These are phyloP conservation scores for Tachina fera DNA, from an alignment of 2,888 invertebrate genomes.

Conservation along the genomic window DNA sequence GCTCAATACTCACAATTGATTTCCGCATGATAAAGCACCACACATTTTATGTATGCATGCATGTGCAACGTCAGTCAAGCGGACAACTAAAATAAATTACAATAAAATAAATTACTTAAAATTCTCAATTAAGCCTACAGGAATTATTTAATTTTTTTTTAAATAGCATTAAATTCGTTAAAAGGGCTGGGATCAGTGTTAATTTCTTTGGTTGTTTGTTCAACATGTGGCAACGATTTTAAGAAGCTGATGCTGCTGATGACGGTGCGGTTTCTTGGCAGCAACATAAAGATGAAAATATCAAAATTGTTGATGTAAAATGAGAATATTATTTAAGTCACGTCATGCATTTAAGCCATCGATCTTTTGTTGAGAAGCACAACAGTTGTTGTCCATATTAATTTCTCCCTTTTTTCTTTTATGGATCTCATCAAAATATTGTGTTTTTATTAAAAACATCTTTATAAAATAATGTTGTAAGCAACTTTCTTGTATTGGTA, in stretches of 20 bases:
- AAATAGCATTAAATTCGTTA: conserved; percentile 5
- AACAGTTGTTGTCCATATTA: conserved; percentile 48
- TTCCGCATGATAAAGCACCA: conserved; percentile 42
- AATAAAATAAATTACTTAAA: conserved; percentile 57
- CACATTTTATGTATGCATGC: conserved; percentile 5
- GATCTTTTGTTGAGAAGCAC: conserved; percentile 57
- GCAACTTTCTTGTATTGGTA: too few relatives aligned
- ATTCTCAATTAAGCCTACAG: conserved; percentile 43
- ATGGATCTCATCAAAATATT: too few relatives aligned
- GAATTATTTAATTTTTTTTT: conserved; percentile 5
- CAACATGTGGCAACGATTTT: conserved; percentile 45
- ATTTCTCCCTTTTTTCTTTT: background rate
- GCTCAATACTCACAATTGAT: conserved; percentile 22
- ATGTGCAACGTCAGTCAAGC: conserved; percentile 49
- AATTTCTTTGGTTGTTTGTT: conserved; percentile 44
- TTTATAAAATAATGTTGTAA: too few relatives aligned
- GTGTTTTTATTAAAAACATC: too few relatives aligned
- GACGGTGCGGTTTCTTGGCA: background rate
- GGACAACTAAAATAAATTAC: conserved; percentile 57
- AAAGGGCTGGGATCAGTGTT: conserved; percentile 57
- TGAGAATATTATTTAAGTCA: conserved; percentile 49
- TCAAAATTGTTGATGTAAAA: conserved; percentile 1
- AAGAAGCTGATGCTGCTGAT: conserved; percentile 2
- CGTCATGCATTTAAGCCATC: conserved; percentile 51
- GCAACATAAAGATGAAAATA: background rate